Evolutionary conservation across 2,797 vertebrate species (phyloP).

Genomic region (Silurus lanzhouensis): DNA sequence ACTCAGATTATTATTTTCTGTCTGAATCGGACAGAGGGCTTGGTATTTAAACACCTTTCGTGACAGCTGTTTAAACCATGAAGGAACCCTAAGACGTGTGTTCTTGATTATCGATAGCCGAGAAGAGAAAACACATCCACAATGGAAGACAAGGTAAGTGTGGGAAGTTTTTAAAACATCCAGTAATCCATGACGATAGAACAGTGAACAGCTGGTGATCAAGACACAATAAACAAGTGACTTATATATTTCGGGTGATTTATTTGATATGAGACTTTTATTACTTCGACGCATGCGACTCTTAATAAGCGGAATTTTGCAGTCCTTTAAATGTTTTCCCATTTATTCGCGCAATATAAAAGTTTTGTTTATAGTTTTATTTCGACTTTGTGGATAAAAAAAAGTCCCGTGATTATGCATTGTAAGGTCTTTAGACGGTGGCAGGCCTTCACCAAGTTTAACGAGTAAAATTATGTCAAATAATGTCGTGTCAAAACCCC

Average conservation of each 20-base stretch:
- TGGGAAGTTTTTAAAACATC: not conserved
- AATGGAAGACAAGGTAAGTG: constrained; percentile 12
- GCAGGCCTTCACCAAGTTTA: no score
- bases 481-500: no score
- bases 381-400: not conserved
- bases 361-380: not conserved
- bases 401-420: not conserved
- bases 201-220: not conserved
- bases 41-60: not conserved
- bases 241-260: not conserved
- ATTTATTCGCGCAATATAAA: no score
- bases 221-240: not conserved
- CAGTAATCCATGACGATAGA: not conserved
- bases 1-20: not conserved
- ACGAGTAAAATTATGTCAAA: no score
- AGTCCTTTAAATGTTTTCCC: not conserved
- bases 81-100: not conserved
- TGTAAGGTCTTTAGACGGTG: not conserved
- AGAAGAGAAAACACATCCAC: no score
- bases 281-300: not conserved
- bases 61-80: not conserved
- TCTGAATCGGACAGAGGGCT: not conserved
- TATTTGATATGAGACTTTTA: not conserved
- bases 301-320: not conserved
- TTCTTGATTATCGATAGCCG: not conserved